Base-by-base conservation (phyloP, 1,140 invertebrate species). In the Trichonephila inaurata region DNA sequence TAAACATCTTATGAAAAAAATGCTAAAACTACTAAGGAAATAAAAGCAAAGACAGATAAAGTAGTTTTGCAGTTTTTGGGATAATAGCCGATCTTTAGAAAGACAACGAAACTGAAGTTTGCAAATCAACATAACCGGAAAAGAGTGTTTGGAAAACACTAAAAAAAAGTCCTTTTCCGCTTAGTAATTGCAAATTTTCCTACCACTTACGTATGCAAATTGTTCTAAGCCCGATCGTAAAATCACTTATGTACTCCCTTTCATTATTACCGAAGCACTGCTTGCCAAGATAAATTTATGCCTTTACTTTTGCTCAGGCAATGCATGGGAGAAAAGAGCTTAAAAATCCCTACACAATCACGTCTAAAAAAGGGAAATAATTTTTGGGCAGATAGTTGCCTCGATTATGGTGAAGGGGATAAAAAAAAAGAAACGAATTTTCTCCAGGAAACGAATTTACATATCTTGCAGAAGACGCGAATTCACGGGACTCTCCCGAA, bases 191-290 rank as follows among this genome's bases (percentile, higher is more conserved):
- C 91, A 92, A 92, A 92, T 87, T 92, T 92, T 87, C 85, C 51
- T 77, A 72, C 91, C 64, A 92, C 91, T 92, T 92, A 87, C 33
- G 64, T 92, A 92, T 92, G 91, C 91, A 92, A 92, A 92, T 92
- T 92, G 83, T 28, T 66, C 72, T 77, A 90, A 77, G 89, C 90
- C 24, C 44, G 81, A 92, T 86, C 83, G 82, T 77, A 72, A 92
- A 92, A 92, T 92, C 91, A 86, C 91, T 87, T 92, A 92, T 87
- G 91, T 60, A 87, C 82, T 86, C 24, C 44, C 66, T 77, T 92
- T 86, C 66, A 77, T 86, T 92, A 87, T 72, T 92, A 77, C 62
- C 18, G 40, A 86, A 87, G 85, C 91, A 77, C 24, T 40, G 81
- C 24, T 82, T 88, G 44, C 62, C 62, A 64, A n/a, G 88, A 72